phyloP scores from a whole-genome alignment of 2,888 invertebrate species.

The Leptothorax acervorum region DNA sequence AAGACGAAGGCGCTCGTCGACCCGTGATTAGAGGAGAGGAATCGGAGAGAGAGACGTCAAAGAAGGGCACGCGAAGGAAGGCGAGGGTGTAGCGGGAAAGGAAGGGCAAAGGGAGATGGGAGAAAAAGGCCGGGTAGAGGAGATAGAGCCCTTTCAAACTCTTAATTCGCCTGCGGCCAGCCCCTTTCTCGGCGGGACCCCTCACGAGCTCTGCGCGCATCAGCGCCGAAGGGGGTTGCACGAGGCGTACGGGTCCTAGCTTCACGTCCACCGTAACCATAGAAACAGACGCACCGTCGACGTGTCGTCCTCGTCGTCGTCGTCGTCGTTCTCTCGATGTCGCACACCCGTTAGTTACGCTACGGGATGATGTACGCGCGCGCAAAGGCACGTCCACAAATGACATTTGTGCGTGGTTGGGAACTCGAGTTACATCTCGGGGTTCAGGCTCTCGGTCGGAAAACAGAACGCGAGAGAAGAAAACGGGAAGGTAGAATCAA shows the following conservation, averaged over 20 bases:
- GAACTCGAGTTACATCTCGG: constrained; percentile 58
- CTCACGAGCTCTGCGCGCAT: constrained; percentile 67
- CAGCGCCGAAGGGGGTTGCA: constrained; percentile 72
- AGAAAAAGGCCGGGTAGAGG: constrained; percentile 24
- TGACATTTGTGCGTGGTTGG: constrained; percentile 71
- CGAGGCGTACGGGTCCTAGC: constrained; percentile 71
- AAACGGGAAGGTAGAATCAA: constrained; percentile 63
- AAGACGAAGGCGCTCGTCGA: constrained; percentile 59
- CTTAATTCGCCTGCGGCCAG: constrained; percentile 78
- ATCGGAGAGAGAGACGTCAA: constrained; percentile 50
- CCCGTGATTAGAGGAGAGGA: constrained; percentile 70
- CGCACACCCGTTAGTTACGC: constrained; percentile 45
- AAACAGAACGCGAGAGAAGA: constrained; percentile 62
- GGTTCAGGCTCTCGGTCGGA: neutral
- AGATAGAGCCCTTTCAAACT: constrained; percentile 77
- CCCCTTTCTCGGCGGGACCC: constrained; percentile 71
- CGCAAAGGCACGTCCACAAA: constrained; percentile 72
- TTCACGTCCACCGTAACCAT: constrained; percentile 77
- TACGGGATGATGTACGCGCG: constrained; percentile 45
- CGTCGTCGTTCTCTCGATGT: constrained; percentile 19
- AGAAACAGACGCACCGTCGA: constrained; percentile 80
- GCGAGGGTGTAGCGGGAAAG: neutral
- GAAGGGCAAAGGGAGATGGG: constrained; percentile 15
- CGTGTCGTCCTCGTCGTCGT: constrained; percentile 62
- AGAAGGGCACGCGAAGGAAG: constrained; percentile 21